Conservation (phyloP, 2,113 vertebrate species). For the Planiliza haematocheilus region DNA sequence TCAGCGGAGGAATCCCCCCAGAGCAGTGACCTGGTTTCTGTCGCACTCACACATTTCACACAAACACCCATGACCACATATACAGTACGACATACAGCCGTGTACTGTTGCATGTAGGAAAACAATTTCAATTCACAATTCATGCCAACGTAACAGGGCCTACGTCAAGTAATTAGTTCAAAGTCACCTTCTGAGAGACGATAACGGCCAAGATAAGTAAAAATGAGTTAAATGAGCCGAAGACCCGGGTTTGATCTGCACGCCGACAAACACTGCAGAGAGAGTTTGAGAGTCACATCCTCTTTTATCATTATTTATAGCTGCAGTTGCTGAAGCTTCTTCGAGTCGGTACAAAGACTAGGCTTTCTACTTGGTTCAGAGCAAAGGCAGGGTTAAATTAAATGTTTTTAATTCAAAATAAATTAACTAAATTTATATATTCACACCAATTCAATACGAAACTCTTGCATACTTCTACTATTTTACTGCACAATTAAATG, state of each 20-base stretch:
- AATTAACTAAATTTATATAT: neutral
- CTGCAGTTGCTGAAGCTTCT: neutral
- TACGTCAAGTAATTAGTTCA: neutral
- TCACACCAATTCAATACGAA: neutral
- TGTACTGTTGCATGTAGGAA: neutral
- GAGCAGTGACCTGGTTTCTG: conserved; percentile 52
- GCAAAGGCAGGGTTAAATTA: neutral
- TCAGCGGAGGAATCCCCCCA: conserved; percentile 71
- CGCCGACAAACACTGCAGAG: neutral
- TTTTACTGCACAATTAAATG: neutral
- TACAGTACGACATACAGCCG: conserved; percentile 20
- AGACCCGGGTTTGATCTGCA: neutral
- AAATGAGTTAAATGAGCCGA: neutral
- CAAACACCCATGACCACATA: conserved; percentile 23
- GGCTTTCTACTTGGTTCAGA: too few relatives aligned
- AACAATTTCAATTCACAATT: neutral
- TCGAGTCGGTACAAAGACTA: neutral
- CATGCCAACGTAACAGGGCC: neutral
- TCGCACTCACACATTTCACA: conserved; percentile 36
- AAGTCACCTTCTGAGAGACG: neutral
- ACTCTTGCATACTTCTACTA: neutral
- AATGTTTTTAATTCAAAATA: neutral
- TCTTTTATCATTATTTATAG: neutral
- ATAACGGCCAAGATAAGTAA: neutral
- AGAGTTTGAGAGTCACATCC: neutral